Evolutionary conservation across 2,797 vertebrate species (phyloP).

Genomic region (Coracias cyanogaster): DNA sequence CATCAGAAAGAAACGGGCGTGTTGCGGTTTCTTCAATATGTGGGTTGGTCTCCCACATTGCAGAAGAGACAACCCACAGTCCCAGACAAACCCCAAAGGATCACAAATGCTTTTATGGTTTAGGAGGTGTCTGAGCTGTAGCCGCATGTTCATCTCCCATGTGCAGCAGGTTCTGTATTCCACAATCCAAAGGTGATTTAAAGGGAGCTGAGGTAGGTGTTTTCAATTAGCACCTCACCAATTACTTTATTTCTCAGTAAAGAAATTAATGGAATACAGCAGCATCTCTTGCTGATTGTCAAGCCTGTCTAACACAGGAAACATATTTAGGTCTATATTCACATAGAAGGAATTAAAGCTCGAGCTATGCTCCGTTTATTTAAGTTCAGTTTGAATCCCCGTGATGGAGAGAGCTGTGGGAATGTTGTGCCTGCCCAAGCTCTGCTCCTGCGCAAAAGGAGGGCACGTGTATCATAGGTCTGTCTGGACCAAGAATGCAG

Average conservation of each 20-base stretch:
- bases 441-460: background rate
- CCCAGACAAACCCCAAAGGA: background rate
- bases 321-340: background rate
- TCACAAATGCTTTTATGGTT: background rate
- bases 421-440: background rate
- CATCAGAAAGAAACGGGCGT: background rate
- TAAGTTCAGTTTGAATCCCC: background rate
- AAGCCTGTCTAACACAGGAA: background rate
- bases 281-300: background rate
- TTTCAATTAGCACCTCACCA: background rate
- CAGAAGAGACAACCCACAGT: background rate
- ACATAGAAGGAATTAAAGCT: background rate
- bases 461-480: rapidly evolving
- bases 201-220: background rate
- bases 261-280: background rate
- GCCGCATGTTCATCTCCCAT: background rate
- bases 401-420: background rate
- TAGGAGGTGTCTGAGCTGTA: background rate
- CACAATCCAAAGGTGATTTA: background rate
- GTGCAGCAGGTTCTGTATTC: background rate
- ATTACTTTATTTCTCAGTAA: background rate
- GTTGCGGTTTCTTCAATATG: no score
- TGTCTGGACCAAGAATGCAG: background rate
- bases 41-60: no score
- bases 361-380: background rate